Conservation (phyloP, 1,140 invertebrate genomes). For the Pomacea maculata region DNA sequence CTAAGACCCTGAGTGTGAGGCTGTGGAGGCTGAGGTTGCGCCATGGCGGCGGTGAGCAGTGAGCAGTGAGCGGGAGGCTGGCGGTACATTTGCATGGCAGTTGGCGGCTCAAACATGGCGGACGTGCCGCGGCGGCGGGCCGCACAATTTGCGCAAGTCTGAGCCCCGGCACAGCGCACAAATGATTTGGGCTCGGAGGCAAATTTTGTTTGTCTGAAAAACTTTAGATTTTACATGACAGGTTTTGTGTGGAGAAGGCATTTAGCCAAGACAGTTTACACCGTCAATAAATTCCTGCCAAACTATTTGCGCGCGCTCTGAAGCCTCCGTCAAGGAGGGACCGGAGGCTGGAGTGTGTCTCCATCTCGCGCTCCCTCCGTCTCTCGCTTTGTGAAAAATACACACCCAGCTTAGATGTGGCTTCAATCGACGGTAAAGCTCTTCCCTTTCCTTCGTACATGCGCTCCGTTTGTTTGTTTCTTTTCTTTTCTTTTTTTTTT, state of each 20-base stretch:
- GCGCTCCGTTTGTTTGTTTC: neutral
- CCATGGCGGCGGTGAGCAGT: no score
- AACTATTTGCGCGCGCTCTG: constrained; percentile 13
- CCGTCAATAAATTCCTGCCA: constrained; percentile 21
- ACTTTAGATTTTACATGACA: constrained; percentile 9
- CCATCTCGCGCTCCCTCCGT: neutral
- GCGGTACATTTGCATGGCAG: no score
- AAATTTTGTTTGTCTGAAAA: constrained; percentile 23
- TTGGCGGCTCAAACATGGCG: no score
- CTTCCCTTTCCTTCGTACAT: neutral
- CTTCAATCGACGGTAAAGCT: neutral
- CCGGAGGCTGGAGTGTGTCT: neutral
- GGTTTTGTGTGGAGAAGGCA: constrained; percentile 1
- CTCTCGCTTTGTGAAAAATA: neutral
- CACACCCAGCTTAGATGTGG: neutral
- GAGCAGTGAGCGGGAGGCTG: no score
- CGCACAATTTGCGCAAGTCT: no score
- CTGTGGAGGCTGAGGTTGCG: neutral
- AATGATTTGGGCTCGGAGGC: constrained; percentile 1
- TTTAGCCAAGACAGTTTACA: constrained; percentile 7
- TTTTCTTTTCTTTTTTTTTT: neutral
- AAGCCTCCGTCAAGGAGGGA: neutral
- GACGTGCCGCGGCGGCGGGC: no score
- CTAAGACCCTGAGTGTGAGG: no score
- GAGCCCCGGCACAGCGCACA: no score